These are phyloP conservation scores for Automeris io DNA, from an alignment of 2,888 invertebrate genomes.

Conservation along the genomic window DNA sequence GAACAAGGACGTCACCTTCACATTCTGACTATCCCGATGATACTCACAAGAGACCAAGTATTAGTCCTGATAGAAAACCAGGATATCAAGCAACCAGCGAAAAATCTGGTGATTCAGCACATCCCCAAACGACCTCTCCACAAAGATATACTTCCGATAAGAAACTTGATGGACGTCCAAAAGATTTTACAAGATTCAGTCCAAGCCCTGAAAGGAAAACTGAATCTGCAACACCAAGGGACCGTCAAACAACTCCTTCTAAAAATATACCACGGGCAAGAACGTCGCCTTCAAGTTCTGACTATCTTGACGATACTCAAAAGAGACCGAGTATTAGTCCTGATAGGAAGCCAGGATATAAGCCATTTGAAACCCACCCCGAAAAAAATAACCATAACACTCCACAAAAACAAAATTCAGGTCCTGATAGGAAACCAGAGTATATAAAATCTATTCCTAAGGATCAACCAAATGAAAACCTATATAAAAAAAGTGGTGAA, in stretches of 20 bases:
- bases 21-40: constrained; percentile 10
- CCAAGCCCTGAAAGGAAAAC: constrained; percentile 33
- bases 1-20: constrained; percentile 15
- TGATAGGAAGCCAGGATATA: constrained; percentile 20
- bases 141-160: constrained; percentile 17
- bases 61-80: constrained; percentile 25
- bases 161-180: constrained; percentile 10
- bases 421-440: constrained; percentile 38
- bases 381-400: constrained; percentile 11
- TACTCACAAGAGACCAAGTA: constrained; percentile 10
- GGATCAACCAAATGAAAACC: constrained; percentile 22
- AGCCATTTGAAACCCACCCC: constrained; percentile 10
- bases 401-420: constrained; percentile 18
- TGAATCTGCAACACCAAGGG: constrained; percentile 13
- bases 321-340: constrained; percentile 19
- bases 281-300: constrained; percentile 15
- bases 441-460: constrained; percentile 46
- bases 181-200: constrained; percentile 17
- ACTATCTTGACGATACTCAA: constrained; percentile 8
- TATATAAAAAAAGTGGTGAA: constrained; percentile 29
- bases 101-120: constrained; percentile 10
- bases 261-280: constrained; percentile 4
- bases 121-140: constrained; percentile 10
- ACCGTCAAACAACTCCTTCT: constrained; percentile 11
- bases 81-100: constrained; percentile 11